Evolutionary conservation across 1,140 invertebrate genomes (phyloP).

Genomic region (Coelopa frigida): DNA sequence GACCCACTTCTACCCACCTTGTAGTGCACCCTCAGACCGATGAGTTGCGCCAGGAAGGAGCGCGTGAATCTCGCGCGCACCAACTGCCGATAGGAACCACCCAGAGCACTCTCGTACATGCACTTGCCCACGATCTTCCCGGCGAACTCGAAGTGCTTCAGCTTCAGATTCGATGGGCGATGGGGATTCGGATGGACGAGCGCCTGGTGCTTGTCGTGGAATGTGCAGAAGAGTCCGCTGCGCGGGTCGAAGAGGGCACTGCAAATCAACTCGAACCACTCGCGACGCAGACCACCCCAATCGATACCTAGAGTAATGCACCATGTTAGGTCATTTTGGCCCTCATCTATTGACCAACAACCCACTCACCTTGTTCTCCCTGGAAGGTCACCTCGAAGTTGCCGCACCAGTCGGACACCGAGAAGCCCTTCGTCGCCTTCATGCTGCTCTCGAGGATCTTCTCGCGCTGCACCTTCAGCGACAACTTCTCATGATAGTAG

Average conservation of each 20-base stretch:
- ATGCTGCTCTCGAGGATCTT: slow-evolving; percentile 75
- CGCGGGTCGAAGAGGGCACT: slow-evolving; percentile 77
- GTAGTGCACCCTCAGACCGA: slow-evolving; percentile 82
- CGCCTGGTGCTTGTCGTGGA: slow-evolving; percentile 76
- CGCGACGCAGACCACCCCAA: slow-evolving; percentile 85
- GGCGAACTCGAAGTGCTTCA: slow-evolving; percentile 90
- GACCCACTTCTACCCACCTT: slow-evolving; percentile 52
- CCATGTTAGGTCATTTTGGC: slow-evolving; percentile 8
- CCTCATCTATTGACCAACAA: background rate
- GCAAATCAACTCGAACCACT: slow-evolving; percentile 91
- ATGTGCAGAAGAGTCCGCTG: slow-evolving; percentile 74
- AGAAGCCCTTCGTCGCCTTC: slow-evolving; percentile 69
- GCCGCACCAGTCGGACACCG: slow-evolving; percentile 81
- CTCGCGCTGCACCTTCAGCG: slow-evolving; percentile 72
- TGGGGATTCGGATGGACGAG: slow-evolving; percentile 84
- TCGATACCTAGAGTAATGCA: slow-evolving; percentile 63
- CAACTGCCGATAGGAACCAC: slow-evolving; percentile 78
- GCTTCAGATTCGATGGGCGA: slow-evolving; percentile 63
- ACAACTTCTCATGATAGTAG: slow-evolving; percentile 75
- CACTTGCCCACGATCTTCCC: slow-evolving; percentile 79
- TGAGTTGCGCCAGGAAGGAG: slow-evolving; percentile 90
- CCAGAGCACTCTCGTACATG: slow-evolving; percentile 78
- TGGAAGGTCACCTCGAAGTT: slow-evolving; percentile 89
- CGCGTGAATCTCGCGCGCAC: slow-evolving; percentile 84
- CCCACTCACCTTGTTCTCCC: slow-evolving; percentile 72